phyloP scores from a whole-genome alignment of 64 coral and sea anemone species.

The Stichodactyla helianthus region DNA sequence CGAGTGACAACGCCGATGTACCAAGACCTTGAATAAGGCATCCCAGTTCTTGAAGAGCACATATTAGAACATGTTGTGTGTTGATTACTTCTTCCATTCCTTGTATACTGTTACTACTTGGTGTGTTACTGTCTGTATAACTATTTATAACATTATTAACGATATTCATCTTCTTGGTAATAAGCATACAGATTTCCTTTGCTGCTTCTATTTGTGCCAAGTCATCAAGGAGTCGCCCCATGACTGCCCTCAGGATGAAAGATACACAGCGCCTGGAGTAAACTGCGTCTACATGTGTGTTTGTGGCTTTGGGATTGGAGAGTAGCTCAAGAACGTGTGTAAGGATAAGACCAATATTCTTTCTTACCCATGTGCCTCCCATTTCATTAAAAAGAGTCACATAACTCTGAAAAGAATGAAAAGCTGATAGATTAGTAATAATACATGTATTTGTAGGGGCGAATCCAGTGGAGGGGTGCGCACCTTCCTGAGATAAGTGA shows the following conservation, averaged over 20 bases:
- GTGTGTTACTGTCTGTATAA: conserved; percentile 35
- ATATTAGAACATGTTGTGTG: conserved; percentile 92
- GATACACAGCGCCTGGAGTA: conserved; percentile 95
- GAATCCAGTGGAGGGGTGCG: background rate
- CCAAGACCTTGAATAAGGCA: conserved; percentile 84
- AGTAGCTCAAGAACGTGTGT: conserved; percentile 90
- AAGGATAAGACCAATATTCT: conserved; percentile 80
- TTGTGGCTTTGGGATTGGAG: conserved; percentile 88
- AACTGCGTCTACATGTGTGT: conserved; percentile 97
- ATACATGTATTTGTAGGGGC: background rate
- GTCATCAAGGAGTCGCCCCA: conserved; percentile 83
- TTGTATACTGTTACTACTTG: conserved; percentile 36
- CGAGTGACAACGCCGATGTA: conserved; percentile 72
- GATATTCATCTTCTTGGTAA: conserved; percentile 92
- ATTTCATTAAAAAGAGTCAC: conserved; percentile 97
- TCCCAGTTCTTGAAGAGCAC: conserved; percentile 94
- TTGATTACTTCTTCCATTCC: conserved; percentile 81
- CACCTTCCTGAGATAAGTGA: too few species aligned
- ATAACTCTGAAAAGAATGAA: conserved; percentile 65
- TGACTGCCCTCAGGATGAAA: conserved; percentile 80
- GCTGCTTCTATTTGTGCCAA: conserved; percentile 92
- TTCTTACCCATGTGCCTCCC: conserved; percentile 90
- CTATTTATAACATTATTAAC: conserved; percentile 61
- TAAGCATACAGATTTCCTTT: conserved; percentile 83
- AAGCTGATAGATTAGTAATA: background rate